A percentile compares a stretch with the other conserved stretches of the same genome.
These are phyloP conservation scores for Epirrhoe tristata DNA, from an alignment of 2,888 invertebrate genomes.

Conservation along the genomic window DNA sequence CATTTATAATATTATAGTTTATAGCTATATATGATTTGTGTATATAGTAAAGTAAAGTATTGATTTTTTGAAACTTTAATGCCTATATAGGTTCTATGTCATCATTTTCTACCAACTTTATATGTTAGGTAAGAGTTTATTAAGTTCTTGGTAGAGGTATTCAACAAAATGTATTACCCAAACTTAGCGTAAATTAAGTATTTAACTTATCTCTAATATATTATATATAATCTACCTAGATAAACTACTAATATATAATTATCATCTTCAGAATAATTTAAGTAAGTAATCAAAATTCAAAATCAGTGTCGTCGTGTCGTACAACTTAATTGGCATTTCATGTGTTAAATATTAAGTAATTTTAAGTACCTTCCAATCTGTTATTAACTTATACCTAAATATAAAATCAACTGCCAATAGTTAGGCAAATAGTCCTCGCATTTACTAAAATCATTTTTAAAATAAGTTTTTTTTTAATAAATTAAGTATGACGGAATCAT, in stretches of 20 bases:
- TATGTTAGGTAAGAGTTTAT: not conserved
- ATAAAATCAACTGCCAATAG: constrained; percentile 70
- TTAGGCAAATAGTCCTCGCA: constrained; percentile 72
- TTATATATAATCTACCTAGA: constrained; percentile 12
- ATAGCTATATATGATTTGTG: not conserved
- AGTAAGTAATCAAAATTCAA: constrained; percentile 48
- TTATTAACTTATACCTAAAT: constrained; percentile 56
- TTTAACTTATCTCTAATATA: constrained; percentile 7
- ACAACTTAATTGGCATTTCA: constrained; percentile 80
- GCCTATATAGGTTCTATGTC: not conserved
- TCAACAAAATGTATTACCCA: constrained; percentile 14
- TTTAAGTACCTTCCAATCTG: constrained; percentile 65
- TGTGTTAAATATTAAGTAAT: constrained; percentile 59
- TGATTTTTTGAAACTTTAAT: not conserved
- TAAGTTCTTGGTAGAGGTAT: constrained; percentile 3
- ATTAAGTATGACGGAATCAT: constrained; percentile 46
- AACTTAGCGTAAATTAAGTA: constrained; percentile 37
- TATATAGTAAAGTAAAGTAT: no score
- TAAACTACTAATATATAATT: constrained; percentile 14
- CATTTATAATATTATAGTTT: no score
- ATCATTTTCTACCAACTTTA: not conserved
- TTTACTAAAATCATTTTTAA: constrained; percentile 61
- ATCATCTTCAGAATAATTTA: constrained; percentile 52
- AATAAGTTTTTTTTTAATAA: constrained; percentile 46
- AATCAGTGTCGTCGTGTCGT: constrained; percentile 77